Evolutionary conservation across 1,140 invertebrate genomes (phyloP).

Genomic region (Plectrocnemia conspersa): DNA sequence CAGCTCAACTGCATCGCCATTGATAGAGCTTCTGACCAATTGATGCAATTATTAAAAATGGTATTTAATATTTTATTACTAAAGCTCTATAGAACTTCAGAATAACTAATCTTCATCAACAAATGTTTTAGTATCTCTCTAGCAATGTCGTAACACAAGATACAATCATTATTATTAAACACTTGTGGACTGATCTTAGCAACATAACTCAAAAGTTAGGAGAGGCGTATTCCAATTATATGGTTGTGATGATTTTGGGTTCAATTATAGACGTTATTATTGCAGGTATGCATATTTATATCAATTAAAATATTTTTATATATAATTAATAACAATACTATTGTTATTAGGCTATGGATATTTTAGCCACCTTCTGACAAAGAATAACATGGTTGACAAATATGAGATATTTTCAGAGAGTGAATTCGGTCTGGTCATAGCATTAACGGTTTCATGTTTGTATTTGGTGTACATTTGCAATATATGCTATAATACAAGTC

Average conservation of each 20-base stretch:
- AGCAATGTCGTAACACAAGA: conserved; percentile 16
- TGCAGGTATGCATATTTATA: conserved; percentile 18
- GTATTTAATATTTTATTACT: conserved; percentile 1
- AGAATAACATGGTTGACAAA: conserved; percentile 1
- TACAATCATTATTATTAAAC: conserved; percentile 17
- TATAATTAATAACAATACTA: too few species aligned
- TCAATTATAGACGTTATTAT: conserved; percentile 20
- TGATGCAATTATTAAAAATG: conserved; percentile 19
- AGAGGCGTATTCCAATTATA: conserved; percentile 22
- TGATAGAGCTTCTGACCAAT: conserved; percentile 16
- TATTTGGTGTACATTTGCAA: conserved; percentile 11
- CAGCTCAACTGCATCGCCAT: conserved; percentile 23
- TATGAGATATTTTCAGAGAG: conserved; percentile 5
- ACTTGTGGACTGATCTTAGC: conserved; percentile 22
- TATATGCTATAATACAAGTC: conserved; percentile 4
- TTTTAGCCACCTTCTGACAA: conserved; percentile 10
- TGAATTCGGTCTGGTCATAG: conserved; percentile 23
- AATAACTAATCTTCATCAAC: not conserved
- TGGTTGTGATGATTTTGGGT: conserved; percentile 7
- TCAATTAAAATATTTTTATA: not conserved
- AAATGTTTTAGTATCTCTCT: conserved; percentile 1
- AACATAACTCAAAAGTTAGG: conserved; percentile 19
- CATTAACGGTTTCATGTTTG: conserved; percentile 5
- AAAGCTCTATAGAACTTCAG: not conserved
- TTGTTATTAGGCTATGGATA: conserved; percentile 27